Evolutionary conservation across 2,113 vertebrate species (phyloP), one percentile per base, ranked within the genome.

Genomic region (Psilopogon haemacephalus): DNA sequence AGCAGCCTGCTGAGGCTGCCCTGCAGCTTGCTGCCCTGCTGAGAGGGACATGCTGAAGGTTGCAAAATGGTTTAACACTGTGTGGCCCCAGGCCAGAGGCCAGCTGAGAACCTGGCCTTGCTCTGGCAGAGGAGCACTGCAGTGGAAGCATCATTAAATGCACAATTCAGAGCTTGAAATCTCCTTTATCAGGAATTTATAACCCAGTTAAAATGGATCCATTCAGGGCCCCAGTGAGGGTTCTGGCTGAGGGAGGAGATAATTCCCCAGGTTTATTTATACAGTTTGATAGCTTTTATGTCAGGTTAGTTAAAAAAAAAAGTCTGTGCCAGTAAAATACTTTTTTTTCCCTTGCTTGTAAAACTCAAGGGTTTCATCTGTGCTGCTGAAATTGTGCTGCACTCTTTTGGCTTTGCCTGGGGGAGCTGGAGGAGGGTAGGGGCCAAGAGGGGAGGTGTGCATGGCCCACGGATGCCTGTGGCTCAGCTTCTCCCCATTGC

Each of bases 181-280:
- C 76, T 59, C 86, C 90, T 93, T 83, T 86, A 92, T 86, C 86
- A 92, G 91, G 59, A 96, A 93, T 88, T 93, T 86, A 94, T 93
- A 94, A 84, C 86, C 84, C 80, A 63, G 86, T 90, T 90, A 40
- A 95, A 83, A 84, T 55, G 76, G 92, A 93, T 74, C 80, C 37
- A 11, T 88, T 77, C 75, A 37, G 56, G 79, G 48, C 63, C 63
- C n/a, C 82, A 60, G 78, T 17, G 8, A 79, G 86, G 62, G 52
- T 84, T 80, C 69, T 70, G 72, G 72, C 65, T 74, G 86, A 89
- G 60, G 69, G 68, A 86, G 73, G 80, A 95, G 91, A 77, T 92
- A 48, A 74, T 88, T 96, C 86, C 90, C 86, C 35, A 19, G 82
- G 88, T 92, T 95, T 95, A 86, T 96, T 96, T 93, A 76, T 76